phyloP scores from a whole-genome alignment of 2,888 invertebrate species.

The Ceriagrion tenellum region DNA sequence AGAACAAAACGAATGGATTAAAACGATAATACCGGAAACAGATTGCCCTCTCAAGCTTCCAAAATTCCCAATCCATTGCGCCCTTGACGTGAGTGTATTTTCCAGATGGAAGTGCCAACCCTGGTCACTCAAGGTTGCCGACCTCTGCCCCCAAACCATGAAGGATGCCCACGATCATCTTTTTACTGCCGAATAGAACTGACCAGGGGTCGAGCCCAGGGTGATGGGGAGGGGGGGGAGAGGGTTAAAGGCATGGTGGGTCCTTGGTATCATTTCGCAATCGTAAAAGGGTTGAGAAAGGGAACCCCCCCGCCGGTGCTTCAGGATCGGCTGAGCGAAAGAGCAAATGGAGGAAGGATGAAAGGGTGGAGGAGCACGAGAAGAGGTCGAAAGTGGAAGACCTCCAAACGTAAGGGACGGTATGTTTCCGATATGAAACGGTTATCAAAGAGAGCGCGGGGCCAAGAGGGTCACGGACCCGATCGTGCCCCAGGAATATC shows the following conservation, averaged over 20 bases:
- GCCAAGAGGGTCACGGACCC: background rate
- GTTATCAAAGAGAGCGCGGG: background rate
- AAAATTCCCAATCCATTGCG: background rate
- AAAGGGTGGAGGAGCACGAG: background rate
- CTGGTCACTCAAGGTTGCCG: slow-evolving; percentile 18
- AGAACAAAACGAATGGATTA: no score
- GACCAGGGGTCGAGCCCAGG: background rate
- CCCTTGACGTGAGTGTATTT: background rate
- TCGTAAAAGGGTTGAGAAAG: background rate
- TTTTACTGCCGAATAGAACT: background rate
- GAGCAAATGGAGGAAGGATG: background rate
- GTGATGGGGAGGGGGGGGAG: background rate
- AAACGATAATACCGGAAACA: no score
- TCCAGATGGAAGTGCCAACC: background rate
- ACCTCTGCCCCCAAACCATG: background rate
- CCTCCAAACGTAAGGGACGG: background rate
- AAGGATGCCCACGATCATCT: background rate
- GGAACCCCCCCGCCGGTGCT: background rate
- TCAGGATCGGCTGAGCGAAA: background rate
- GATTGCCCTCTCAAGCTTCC: background rate
- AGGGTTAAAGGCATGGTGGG: background rate
- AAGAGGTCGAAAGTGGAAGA: background rate
- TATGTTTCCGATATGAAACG: background rate
- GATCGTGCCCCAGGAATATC: background rate
- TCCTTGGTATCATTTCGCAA: background rate